Percentiles rank a stretch among this genome's conserved stretches.
Evolutionary conservation across 2,113 vertebrate species (phyloP).

Genomic region (Stigmatopora nigra): DNA sequence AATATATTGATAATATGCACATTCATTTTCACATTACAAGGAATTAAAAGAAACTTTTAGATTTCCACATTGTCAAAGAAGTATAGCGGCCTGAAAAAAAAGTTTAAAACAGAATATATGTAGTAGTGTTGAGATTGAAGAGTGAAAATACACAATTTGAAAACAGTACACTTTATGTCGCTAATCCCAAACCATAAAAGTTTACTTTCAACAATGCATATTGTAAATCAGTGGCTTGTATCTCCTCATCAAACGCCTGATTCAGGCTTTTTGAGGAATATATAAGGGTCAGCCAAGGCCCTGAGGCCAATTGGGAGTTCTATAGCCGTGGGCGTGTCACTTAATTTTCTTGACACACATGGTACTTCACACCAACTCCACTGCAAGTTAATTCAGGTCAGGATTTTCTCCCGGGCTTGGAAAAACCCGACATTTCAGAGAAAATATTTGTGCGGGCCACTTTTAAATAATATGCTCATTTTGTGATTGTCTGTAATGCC

Average conservation of each 20-base stretch:
- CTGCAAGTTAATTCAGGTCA: slow-evolving; percentile 51
- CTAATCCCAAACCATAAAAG: background rate
- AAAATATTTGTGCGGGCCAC: slow-evolving; percentile 12
- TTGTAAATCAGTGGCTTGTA: background rate
- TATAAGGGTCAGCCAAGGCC: slow-evolving; percentile 31
- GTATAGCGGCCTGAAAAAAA: too few species aligned
- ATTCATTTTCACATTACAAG: too few species aligned
- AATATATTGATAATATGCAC: too few species aligned
- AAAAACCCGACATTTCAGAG: slow-evolving; percentile 42
- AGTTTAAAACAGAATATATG: too few species aligned
- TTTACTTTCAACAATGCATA: background rate
- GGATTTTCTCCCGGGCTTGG: slow-evolving; percentile 32
- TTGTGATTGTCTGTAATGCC: too few species aligned
- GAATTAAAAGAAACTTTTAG: too few species aligned
- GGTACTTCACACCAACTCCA: slow-evolving; percentile 49
- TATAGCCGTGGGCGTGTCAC: slow-evolving; percentile 41
- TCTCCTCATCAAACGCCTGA: slow-evolving; percentile 32
- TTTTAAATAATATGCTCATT: slow-evolving; percentile 22
- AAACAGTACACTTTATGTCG: too few species aligned
- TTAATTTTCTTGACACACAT: slow-evolving; percentile 42
- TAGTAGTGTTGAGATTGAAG: too few species aligned
- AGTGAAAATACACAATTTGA: too few species aligned
- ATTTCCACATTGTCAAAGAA: background rate
- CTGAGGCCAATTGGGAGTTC: slow-evolving; percentile 50
- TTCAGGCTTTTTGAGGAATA: slow-evolving; percentile 24